Percentiles rank a stretch among this genome's conserved stretches.
phyloP scores from a whole-genome alignment of 1,140 invertebrate species.

The Diprion similis region DNA sequence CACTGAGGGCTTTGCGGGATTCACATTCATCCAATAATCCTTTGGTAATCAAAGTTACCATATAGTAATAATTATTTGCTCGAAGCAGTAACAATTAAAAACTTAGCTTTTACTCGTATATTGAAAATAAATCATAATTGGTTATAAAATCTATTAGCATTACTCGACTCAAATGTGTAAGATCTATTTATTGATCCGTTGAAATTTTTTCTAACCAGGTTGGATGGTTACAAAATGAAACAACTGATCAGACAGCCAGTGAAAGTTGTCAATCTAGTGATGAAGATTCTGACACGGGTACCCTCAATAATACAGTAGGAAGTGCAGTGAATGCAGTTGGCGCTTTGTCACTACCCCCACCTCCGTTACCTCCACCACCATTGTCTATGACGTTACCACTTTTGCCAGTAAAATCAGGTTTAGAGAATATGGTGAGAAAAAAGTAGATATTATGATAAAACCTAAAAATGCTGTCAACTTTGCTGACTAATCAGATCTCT shows the following conservation, averaged over 20 bases:
- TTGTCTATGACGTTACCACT: neutral
- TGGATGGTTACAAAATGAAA: conserved; percentile 40
- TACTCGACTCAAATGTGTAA: neutral
- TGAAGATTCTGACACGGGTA: conserved; percentile 50
- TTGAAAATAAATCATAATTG: conserved; percentile 3
- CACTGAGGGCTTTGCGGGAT: conserved; percentile 61
- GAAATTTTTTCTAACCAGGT: neutral
- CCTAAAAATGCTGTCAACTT: no score
- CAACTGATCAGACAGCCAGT: conserved; percentile 45
- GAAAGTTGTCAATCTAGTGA: conserved; percentile 53
- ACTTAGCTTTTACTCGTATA: conserved; percentile 15
- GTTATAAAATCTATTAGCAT: conserved; percentile 7
- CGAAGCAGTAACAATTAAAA: neutral
- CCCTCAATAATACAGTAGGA: conserved; percentile 29
- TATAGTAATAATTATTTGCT: neutral
- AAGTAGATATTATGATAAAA: no score
- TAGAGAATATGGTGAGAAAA: neutral
- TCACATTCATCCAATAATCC: conserved; percentile 38
- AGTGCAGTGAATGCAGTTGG: conserved; percentile 29
- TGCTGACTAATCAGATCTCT: no score
- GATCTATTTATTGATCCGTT: no score
- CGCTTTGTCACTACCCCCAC: neutral
- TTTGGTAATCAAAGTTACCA: conserved; percentile 32
- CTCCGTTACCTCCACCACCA: conserved; percentile 1
- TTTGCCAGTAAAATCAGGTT: neutral